phyloP scores from a whole-genome alignment of 1,140 invertebrate species.

The Pachyrhynchus sulphureomaculatus region DNA sequence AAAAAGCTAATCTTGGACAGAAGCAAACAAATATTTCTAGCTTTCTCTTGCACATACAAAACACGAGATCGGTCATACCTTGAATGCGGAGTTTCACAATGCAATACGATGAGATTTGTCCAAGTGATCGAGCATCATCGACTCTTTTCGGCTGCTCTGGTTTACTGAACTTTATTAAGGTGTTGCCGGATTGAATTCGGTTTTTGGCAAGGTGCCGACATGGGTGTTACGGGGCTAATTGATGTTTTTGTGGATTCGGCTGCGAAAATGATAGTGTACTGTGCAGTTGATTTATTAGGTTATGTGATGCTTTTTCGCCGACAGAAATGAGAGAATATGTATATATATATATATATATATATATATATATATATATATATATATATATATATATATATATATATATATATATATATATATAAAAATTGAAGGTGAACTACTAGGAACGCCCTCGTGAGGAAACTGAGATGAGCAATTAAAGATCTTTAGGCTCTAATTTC shows the following conservation, averaged over 20 bases:
- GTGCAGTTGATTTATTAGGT: too few species aligned
- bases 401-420: too few species aligned
- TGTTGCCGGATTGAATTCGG: constrained; percentile 12
- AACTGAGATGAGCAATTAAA: too few species aligned
- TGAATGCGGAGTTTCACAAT: constrained; percentile 12
- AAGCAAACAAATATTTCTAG: neutral
- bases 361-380: too few species aligned
- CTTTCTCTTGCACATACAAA: constrained; percentile 1
- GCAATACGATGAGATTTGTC: constrained; percentile 7
- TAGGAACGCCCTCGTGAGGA: too few species aligned
- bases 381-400: too few species aligned
- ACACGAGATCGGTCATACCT: neutral
- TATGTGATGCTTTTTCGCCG: too few species aligned
- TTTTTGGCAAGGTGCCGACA: constrained; percentile 2
- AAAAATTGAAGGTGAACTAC: too few species aligned
- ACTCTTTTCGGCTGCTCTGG: constrained; percentile 9
- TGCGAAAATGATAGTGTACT: neutral
- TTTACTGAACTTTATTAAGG: constrained; percentile 19
- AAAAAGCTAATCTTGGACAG: neutral
- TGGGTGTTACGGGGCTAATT: neutral
- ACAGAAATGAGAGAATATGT: too few species aligned
- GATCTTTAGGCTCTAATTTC: too few species aligned
- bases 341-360: too few species aligned
- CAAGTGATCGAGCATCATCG: constrained; percentile 4
- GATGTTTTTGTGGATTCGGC: neutral